Evolutionary conservation across 2,888 invertebrate species (phyloP), one percentile per base, ranked within the genome.

Genomic region (Pediacus dermestoides): DNA sequence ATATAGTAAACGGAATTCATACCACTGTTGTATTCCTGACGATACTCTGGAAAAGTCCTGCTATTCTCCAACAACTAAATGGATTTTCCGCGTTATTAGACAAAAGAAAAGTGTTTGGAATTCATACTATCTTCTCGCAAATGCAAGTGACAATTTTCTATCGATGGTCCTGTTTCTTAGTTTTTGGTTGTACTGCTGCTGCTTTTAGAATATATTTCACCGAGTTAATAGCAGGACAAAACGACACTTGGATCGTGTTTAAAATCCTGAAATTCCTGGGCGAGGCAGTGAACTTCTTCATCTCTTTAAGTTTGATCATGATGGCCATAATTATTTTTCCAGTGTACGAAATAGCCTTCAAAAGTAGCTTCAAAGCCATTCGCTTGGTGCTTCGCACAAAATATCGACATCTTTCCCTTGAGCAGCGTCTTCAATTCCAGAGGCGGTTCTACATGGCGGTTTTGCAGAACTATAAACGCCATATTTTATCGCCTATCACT

Each of bases 361-460:
- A 18, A 18, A 18, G 6, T 18, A 18, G 21, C n/a, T 18, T 18
- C 21, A 18, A 18, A n/a, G n/a, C 6, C n/a, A 18, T 18, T 18
- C 6, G n/a, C 6, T 18, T n/a, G n/a, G n/a, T n/a, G n/a, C n/a
- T n/a, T n/a, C n/a, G n/a, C n/a, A 18, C 21, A n/a, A 18, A 18
- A 18, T 18, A 7, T 18, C 6, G n/a, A 18, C 6, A 18, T 18
- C 6, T 7, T 18, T 18, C 21, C n/a, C n/a, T 18, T 7, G n/a
- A 18, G 21, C 6, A 7, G n/a, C 6, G n/a, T 7, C n/a, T 18
- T 7, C 21, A 18, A 18, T 18, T 7, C n/a, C 21, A 18, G 21
- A 6, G n/a, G n/a, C 21, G 21, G n/a, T 18, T 18, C n/a, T 18
- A 18, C n/a, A 18, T 18, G 21, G 21, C 21, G n/a, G 21, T 18